Base-by-base conservation (phyloP, 2,888 invertebrate genomes). In the Stomorhina lunata region DNA sequence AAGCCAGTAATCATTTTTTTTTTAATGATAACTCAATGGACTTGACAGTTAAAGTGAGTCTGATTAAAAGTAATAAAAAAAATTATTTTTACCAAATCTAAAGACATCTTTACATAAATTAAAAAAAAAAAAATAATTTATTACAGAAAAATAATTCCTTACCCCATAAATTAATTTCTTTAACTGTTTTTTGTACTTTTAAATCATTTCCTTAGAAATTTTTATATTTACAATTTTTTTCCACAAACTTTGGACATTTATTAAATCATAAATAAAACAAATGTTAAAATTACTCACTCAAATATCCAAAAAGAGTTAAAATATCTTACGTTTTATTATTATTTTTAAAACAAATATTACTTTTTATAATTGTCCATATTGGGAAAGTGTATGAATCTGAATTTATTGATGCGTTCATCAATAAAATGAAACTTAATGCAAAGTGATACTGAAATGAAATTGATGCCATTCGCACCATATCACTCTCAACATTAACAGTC, bases 361-460 rank as follows among this genome's bases (percentile, higher is more conserved):
- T 32, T 5, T 32, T 48, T 45, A 50, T 68, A 25, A 7, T 43
- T 78, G 65, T 65, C n/a, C 48, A 50, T 78, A 79, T 79, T 57
- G n/a, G n/a, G n/a, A n/a, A n/a, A n/a, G n/a, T n/a, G n/a, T n/a
- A n/a, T 66, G 9, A 4, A 66, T 66, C 17, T 59, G 20, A 72
- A 65, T 63, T 79, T 79, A 72, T 79, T 79, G 68, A 80, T 80
- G 80, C 73, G 37, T 80, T 80, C 73, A 75, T 80, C 80, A 80
- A 73, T 75, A 69, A 80, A 75, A 69, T 69, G 20, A 9, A 80
- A 69, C 55, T 48, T 75, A 75, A 80, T 75, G 68, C 75, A 72
- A 72, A 79, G 57, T 66, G 79, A 79, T 72, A 50, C 29, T 32
- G 40, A 69, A 61, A 63, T 80, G 80, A 80, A 80, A 80, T 75